Conservation (phyloP, 2,113 vertebrate genomes). For the Xyliphius kryptos region DNA sequence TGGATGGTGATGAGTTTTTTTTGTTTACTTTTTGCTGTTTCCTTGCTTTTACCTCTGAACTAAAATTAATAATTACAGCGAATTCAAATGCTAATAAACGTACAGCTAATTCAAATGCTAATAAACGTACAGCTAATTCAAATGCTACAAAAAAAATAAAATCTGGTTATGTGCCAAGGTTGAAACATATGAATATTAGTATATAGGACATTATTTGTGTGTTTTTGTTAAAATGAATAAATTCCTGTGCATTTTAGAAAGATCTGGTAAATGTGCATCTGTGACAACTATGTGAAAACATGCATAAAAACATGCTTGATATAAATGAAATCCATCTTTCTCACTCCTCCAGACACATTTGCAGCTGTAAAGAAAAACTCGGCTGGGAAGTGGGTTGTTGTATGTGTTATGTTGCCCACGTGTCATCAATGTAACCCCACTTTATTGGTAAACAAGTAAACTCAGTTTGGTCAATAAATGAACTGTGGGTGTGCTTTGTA, state of each 20-base stretch:
- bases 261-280: constrained; percentile 13
- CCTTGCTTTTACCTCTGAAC: too few relatives aligned
- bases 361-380: constrained; percentile 24
- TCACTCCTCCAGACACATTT: neutral
- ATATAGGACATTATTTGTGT: too few relatives aligned
- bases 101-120: too few relatives aligned
- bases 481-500: constrained; percentile 47
- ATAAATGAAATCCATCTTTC: neutral
- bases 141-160: too few relatives aligned
- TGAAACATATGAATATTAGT: too few relatives aligned
- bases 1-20: too few relatives aligned
- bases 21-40: too few relatives aligned
- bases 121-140: too few relatives aligned
- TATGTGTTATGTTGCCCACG: constrained; percentile 46
- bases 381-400: constrained; percentile 34
- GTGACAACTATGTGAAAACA: constrained; percentile 30
- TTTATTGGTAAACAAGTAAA: constrained; percentile 55
- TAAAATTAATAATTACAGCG: too few relatives aligned
- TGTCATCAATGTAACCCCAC: constrained; percentile 52
- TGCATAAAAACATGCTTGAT: constrained; percentile 14
- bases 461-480: constrained; percentile 58
- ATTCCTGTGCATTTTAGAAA: constrained; percentile 36
- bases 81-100: too few relatives aligned
- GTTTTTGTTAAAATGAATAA: constrained; percentile 34
- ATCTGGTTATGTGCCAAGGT: too few relatives aligned